Percentiles rank a stretch among this genome's conserved stretches.
Conservation (phyloP, 2,888 invertebrate genomes). For the Eilema caniola region DNA sequence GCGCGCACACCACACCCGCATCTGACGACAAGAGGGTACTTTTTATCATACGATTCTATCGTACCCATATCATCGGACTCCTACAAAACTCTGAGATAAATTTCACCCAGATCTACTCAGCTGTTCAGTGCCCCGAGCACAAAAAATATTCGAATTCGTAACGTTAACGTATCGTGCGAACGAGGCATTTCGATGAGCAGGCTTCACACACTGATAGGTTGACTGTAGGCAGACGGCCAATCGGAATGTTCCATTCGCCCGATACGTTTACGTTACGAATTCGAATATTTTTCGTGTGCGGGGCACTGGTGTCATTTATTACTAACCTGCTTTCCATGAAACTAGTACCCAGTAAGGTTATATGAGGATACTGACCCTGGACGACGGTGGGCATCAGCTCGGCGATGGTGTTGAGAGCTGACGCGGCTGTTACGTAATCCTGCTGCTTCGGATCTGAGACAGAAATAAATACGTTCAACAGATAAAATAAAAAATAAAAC, state of each 20-base stretch:
- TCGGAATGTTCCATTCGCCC: too few relatives aligned
- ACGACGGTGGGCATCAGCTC: conserved; percentile 65
- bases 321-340: background rate
- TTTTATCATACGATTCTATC: too few relatives aligned
- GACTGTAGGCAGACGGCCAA: too few relatives aligned
- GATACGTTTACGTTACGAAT: too few relatives aligned
- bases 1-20: conserved; percentile 43
- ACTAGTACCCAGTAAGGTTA: background rate
- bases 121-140: too few relatives aligned
- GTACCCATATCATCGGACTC: background rate
- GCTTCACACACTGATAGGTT: too few relatives aligned
- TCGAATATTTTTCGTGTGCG: too few relatives aligned
- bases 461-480: background rate
- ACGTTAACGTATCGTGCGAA: too few relatives aligned
- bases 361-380: conserved; percentile 57
- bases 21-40: conserved; percentile 50
- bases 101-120: background rate
- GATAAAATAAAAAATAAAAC: background rate
- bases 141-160: too few relatives aligned
- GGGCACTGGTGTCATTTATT: too few relatives aligned
- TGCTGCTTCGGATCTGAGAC: conserved; percentile 59
- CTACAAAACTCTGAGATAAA: background rate
- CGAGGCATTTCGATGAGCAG: too few relatives aligned
- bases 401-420: conserved; percentile 59
- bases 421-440: conserved; percentile 62